Evolutionary conservation across 1,140 invertebrate genomes (phyloP).

Genomic region (Thaumetopoea pityocampa): DNA sequence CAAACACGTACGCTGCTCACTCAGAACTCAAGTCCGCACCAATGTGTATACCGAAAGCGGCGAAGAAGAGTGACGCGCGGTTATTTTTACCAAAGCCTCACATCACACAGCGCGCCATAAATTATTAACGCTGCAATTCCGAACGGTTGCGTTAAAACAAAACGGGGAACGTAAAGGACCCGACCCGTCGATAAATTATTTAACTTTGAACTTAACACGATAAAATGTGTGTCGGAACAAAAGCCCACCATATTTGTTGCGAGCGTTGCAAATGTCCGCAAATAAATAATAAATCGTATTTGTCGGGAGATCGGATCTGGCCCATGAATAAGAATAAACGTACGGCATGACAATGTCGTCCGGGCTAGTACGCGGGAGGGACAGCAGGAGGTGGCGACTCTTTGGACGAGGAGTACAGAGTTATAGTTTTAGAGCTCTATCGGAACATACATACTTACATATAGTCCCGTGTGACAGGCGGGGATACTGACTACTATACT

Average conservation of each 20-base stretch:
- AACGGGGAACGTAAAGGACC: constrained; percentile 12
- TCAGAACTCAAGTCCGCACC: no score
- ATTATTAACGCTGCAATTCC: constrained; percentile 16
- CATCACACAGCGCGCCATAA: no score
- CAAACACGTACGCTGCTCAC: no score
- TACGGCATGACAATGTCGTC: constrained; percentile 28
- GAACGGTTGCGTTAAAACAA: constrained; percentile 7
- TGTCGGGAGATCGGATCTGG: constrained; percentile 16
- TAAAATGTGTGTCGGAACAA: constrained; percentile 18
- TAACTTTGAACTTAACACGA: constrained; percentile 18
- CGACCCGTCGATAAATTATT: constrained; percentile 24
- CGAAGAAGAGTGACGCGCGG: constrained; percentile 5
- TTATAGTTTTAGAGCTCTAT: no score
- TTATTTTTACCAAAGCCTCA: constrained; percentile 13
- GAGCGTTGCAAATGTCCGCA: constrained; percentile 16
- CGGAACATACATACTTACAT: no score
- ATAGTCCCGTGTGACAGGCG: no score
- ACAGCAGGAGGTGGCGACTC: no score
- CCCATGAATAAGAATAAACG: constrained; percentile 32
- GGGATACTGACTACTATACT: no score
- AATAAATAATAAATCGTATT: constrained; percentile 33
- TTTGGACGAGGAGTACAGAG: no score
- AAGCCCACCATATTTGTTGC: constrained; percentile 18
- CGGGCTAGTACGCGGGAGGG: constrained; percentile 6
- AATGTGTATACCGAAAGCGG: no score